Base-by-base conservation (phyloP, 2,888 invertebrate genomes). In the Leptopilina drosophilae region DNA sequence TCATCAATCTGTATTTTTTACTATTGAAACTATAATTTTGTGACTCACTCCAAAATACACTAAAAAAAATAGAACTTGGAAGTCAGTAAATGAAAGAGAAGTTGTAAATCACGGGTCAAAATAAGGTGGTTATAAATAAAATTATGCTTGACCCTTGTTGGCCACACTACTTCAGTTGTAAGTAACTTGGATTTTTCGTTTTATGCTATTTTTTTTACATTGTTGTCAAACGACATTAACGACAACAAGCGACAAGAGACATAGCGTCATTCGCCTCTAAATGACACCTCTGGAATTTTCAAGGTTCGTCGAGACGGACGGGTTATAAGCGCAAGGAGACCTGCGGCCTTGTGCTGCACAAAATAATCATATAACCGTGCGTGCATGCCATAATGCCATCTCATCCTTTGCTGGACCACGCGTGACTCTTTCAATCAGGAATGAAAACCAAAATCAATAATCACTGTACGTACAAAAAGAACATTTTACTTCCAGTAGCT, bases 291-390 rank as follows among this genome's bases (percentile, higher is more conserved):
- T 79, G 76, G 81, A 67, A 78, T 78, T 81, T 82, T 82, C 81
- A 83, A 82, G 83, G 83, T 77, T 82, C 77, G 53, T 76, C 77
- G 81, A 82, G 73, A 77, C 79, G 67, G 81, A 81, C 81, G 78
- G 82, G 84, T 82, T 81, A 81, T 80, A 85, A 84, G 87, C 85
- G 84, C 83, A 81, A 81, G 84, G 85, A 83, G 87, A 85, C 86
- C 87, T 89, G 88, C 88, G 89, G 88, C 90, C 89, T 89, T 89
- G 89, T 86, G 84, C 79, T 85, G 87, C 87, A 87, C 87, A 85
- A 89, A 90, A 89, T 89, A 88, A 90, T 89, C 88, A 88, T 88
- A 88, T 84, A 88, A 87, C 33, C 88, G 87, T 87, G 87, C 87
- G 86, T 88, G 89, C 89, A 89, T 89, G 89, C 89, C 89, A 87